A percentile compares a stretch with the other conserved stretches of the same genome.
Conservation (phyloP, 2,797 vertebrate genomes). For the Pelochelys cantorii region DNA sequence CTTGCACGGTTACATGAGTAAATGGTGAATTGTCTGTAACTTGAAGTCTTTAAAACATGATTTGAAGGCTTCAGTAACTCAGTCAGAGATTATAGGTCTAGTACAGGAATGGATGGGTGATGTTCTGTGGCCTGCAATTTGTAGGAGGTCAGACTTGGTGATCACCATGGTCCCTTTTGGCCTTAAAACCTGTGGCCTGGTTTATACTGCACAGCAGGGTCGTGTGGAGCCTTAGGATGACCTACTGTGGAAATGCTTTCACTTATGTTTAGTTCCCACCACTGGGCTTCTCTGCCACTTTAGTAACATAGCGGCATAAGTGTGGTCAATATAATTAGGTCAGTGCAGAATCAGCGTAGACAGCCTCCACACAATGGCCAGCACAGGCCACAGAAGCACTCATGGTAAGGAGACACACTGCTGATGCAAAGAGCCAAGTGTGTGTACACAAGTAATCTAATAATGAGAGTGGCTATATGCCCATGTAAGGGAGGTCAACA, state of each 20-base stretch:
- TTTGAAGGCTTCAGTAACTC: not conserved
- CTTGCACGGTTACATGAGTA: not conserved
- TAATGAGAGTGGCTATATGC: not conserved
- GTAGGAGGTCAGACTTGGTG: not conserved
- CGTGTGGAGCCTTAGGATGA: not conserved
- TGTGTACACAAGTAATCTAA: not conserved
- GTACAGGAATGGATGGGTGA: not conserved
- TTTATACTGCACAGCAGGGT: not conserved
- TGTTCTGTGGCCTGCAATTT: not conserved
- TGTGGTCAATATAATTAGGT: not conserved
- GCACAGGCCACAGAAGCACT: not conserved
- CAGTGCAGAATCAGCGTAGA: not conserved
- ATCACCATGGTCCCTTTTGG: not conserved
- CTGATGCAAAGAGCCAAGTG: not conserved
- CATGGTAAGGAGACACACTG: not conserved
- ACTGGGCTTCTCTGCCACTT: not conserved
- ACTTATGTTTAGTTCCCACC: not conserved
- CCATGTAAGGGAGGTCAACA: not conserved
- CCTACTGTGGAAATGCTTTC: not conserved
- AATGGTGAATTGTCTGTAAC: not conserved
- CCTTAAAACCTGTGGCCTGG: not conserved
- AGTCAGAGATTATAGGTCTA: not conserved
- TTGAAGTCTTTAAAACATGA: not conserved
- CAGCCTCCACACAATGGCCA: not conserved
- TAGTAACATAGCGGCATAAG: not conserved